These are phyloP conservation scores for Pitta sordida DNA, from an alignment of 2,113 vertebrate genomes.

Conservation along the genomic window DNA sequence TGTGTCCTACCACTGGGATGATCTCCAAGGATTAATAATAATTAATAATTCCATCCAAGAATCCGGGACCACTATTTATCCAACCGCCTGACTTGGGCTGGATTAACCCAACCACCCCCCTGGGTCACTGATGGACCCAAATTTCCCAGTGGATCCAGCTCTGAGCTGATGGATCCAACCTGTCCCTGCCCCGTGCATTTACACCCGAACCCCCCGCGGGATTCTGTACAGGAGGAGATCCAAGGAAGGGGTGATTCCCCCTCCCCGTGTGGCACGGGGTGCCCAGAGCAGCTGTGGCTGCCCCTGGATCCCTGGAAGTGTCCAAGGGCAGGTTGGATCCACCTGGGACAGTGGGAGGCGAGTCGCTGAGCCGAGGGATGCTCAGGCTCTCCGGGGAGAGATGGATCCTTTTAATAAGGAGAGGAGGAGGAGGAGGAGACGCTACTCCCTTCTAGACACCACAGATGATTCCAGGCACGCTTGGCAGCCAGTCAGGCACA, in stretches of 20 bases:
- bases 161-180: too few relatives aligned
- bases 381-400: slow-evolving; percentile 22
- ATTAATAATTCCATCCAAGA: background rate
- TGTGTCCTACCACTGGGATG: rapidly evolving
- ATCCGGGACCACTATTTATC: rapidly evolving
- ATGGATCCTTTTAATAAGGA: background rate
- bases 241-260: background rate
- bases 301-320: too few relatives aligned
- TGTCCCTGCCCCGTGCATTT: too few relatives aligned
- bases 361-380: background rate
- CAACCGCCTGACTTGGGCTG: background rate
- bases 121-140: background rate
- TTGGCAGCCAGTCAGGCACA: slow-evolving; percentile 56
- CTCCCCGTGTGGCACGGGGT: too few relatives aligned
- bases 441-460: slow-evolving; percentile 47
- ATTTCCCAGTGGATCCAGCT: rapidly evolving
- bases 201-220: too few relatives aligned
- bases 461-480: slow-evolving; percentile 51
- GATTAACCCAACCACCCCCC: background rate
- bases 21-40: background rate
- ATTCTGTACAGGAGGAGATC: too few relatives aligned
- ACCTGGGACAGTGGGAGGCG: too few relatives aligned
- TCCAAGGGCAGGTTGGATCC: too few relatives aligned
- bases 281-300: too few relatives aligned
- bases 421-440: slow-evolving; percentile 46